Conservation (phyloP, 2,113 vertebrate species). For the Rhinoptilus africanus region DNA sequence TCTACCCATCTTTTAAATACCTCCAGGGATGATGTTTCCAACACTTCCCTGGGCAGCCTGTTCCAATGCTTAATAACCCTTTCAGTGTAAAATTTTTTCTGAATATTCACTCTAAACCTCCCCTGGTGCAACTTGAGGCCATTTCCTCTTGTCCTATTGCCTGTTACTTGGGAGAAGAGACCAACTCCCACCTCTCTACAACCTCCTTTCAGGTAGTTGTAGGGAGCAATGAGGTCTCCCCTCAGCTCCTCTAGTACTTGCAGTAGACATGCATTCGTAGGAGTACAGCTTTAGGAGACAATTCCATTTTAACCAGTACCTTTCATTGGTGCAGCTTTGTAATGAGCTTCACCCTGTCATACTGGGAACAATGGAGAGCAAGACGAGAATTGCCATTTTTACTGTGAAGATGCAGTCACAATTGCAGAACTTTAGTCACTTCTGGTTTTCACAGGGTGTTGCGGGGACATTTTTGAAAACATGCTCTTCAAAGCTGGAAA, state of each 20-base stretch:
- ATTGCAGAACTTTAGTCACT: not conserved
- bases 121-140: too few relatives aligned
- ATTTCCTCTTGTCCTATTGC: too few relatives aligned
- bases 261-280: accelerated
- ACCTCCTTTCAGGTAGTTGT: too few relatives aligned
- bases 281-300: not conserved
- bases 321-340: not conserved
- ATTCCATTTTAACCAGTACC: not conserved
- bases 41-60: too few relatives aligned
- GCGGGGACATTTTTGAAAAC: not conserved
- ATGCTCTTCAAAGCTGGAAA: not conserved
- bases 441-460: not conserved
- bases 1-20: too few relatives aligned
- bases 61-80: too few relatives aligned
- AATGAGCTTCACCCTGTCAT: not conserved
- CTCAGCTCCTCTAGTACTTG: not conserved
- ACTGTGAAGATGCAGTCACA: not conserved
- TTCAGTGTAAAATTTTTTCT: too few relatives aligned
- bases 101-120: too few relatives aligned
- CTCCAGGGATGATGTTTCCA: too few relatives aligned
- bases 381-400: not conserved
- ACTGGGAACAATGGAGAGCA: not conserved
- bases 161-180: too few relatives aligned
- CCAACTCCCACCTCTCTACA: too few relatives aligned
- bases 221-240: too few relatives aligned